Evolutionary conservation across 2,113 vertebrate genomes (phyloP).

Genomic region (Pica pica): DNA sequence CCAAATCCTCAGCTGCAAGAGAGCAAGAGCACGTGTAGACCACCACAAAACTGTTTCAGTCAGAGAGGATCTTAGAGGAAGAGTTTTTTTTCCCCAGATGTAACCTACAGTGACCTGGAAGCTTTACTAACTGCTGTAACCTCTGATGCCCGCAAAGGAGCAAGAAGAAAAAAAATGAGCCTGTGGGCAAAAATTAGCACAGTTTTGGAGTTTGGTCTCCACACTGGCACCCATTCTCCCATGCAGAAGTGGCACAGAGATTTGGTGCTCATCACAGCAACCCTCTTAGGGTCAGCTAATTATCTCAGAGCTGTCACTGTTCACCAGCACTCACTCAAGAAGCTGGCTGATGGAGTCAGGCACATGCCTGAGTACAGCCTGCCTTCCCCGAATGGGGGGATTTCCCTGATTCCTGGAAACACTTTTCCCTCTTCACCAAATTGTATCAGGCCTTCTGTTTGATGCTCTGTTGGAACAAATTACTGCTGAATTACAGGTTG

Average conservation of each 20-base stretch:
- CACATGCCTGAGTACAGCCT: not conserved
- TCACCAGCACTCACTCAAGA: not conserved
- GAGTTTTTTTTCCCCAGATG: not conserved
- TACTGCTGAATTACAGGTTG: not conserved
- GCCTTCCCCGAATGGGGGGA: not conserved
- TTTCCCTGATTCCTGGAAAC: not conserved
- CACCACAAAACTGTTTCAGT: not conserved
- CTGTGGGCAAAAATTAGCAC: not conserved
- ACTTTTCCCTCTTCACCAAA: not conserved
- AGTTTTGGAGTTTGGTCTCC: not conserved
- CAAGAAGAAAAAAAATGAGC: not conserved
- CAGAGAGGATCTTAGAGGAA: not conserved
- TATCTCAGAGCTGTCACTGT: not conserved
- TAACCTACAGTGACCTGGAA: not conserved
- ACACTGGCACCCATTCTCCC: not conserved
- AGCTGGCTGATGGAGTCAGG: not conserved
- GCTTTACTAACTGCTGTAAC: not conserved
- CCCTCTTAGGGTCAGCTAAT: not conserved
- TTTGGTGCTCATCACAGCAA: not conserved
- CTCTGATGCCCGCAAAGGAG: not conserved
- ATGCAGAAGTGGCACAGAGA: not conserved
- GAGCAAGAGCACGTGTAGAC: fast-evolving
- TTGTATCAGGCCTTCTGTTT: not conserved
- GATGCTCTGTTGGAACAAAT: not conserved
- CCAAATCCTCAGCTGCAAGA: not conserved